Evolutionary conservation across 2,888 invertebrate species (phyloP).

Genomic region (Drosophila mettleri): DNA sequence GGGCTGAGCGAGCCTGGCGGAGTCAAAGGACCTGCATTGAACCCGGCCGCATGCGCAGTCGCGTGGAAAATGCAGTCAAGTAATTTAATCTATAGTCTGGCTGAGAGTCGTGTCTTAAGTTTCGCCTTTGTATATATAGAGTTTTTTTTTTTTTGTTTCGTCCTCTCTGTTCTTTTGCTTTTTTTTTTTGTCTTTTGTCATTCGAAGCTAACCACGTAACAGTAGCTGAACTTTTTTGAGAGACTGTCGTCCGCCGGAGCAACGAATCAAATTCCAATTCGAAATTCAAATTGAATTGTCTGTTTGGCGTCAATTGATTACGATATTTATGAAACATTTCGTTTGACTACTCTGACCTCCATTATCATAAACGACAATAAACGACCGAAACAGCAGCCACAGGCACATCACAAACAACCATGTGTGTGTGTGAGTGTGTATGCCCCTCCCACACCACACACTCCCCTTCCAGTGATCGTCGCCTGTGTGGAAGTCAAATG

Average conservation of each 20-base stretch:
- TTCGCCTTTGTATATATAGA: slow-evolving; percentile 32
- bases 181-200: slow-evolving; percentile 3
- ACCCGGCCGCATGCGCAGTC: slow-evolving; percentile 76
- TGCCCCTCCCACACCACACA: neutral
- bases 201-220: slow-evolving; percentile 45
- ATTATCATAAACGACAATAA: slow-evolving; percentile 80
- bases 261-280: slow-evolving; percentile 62
- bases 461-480: slow-evolving; percentile 11
- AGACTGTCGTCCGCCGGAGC: slow-evolving; percentile 17
- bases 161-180: neutral
- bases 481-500: slow-evolving; percentile 65
- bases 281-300: slow-evolving; percentile 61
- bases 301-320: slow-evolving; percentile 76
- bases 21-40: slow-evolving; percentile 64
- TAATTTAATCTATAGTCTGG: slow-evolving; percentile 74
- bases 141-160: neutral
- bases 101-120: slow-evolving; percentile 55
- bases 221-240: slow-evolving; percentile 49
- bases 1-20: slow-evolving; percentile 41
- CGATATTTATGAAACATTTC: slow-evolving; percentile 82
- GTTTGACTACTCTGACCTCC: slow-evolving; percentile 83
- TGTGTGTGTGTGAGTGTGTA: neutral
- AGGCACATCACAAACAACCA: slow-evolving; percentile 15
- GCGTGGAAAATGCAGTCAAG: slow-evolving; percentile 75
- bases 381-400: slow-evolving; percentile 44